Evolutionary conservation across 2,888 invertebrate species (phyloP).

Genomic region (Sabatieria punctata): DNA sequence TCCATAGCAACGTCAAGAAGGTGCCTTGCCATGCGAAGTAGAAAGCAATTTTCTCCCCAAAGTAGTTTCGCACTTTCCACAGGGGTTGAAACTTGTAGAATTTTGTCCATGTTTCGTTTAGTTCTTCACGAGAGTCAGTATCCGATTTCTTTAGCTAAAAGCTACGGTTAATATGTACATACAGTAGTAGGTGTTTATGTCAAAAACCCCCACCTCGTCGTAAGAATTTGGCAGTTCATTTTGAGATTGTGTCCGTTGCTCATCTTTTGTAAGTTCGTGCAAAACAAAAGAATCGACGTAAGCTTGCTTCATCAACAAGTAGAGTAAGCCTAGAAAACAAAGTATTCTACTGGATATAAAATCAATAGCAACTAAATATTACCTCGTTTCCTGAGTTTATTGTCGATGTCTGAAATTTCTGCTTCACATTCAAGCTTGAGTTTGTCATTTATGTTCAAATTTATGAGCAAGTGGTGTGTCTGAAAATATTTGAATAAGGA

Average conservation of each 20-base stretch:
- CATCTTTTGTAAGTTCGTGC: constrained; percentile 31
- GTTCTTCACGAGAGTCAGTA: constrained; percentile 12
- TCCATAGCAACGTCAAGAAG: constrained; percentile 33
- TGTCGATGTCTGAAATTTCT: constrained; percentile 1
- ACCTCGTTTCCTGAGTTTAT: background rate
- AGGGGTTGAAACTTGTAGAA: constrained; percentile 33
- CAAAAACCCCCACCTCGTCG: background rate
- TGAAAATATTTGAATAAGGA: constrained; percentile 19
- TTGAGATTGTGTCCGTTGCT: too few relatives aligned
- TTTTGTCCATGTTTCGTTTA: constrained; percentile 28
- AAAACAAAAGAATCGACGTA: constrained; percentile 33
- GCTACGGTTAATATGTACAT: background rate
- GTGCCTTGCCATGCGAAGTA: constrained; percentile 39
- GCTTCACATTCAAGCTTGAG: background rate
- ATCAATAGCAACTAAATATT: background rate
- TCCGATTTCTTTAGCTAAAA: background rate
- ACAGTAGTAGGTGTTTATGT: background rate
- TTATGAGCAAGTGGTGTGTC: constrained; percentile 31
- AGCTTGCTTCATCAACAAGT: constrained; percentile 31
- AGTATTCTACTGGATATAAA: background rate
- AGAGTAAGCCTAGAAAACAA: constrained; percentile 28
- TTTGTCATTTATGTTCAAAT: constrained; percentile 24
- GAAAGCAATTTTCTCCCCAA: constrained; percentile 37
- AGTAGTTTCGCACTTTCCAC: constrained; percentile 36
- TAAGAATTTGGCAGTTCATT: background rate